A percentile compares a stretch with the other conserved stretches of the same genome.
Conservation (phyloP, 2,888 invertebrate species). For the Agrenia bidenticulata region DNA sequence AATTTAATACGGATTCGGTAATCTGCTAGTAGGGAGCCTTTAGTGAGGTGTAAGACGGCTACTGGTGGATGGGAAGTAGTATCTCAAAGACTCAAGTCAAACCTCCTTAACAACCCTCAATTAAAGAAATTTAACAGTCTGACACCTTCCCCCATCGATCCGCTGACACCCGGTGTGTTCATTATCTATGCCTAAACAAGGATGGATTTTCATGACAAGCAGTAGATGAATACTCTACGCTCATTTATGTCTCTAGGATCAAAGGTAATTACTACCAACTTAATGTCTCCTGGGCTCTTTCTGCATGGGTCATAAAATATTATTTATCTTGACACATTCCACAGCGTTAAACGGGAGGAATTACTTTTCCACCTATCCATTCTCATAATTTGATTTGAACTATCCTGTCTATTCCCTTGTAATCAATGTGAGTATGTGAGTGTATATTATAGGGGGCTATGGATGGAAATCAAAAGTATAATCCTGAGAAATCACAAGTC, state of each 20-base stretch:
- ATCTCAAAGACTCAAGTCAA: background rate
- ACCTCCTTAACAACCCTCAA: slow-evolving; percentile 23
- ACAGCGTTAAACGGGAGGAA: background rate
- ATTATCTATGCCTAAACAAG: slow-evolving; percentile 38
- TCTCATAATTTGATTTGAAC: too few species aligned
- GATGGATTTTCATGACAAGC: slow-evolving; percentile 4
- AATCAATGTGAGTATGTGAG: too few species aligned
- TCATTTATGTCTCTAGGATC: slow-evolving; percentile 17
- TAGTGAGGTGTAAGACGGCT: too few species aligned
- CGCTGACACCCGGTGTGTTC: slow-evolving; percentile 21
- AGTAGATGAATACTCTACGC: background rate
- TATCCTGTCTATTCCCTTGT: too few species aligned
- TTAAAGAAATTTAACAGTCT: slow-evolving; percentile 32
- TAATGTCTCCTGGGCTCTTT: background rate
- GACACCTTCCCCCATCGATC: slow-evolving; percentile 19
- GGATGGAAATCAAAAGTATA: background rate
- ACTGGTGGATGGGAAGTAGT: too few species aligned
- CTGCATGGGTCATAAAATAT: too few species aligned
- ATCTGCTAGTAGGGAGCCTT: too few species aligned
- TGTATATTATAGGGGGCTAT: too few species aligned
- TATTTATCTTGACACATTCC: slow-evolving; percentile 10
- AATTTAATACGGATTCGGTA: too few species aligned
- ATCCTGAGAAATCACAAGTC: background rate
- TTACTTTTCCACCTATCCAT: background rate
- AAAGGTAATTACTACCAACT: slow-evolving; percentile 16